Evolutionary conservation across 2,113 vertebrate genomes (phyloP).

Genomic region (Fukomys damarensis): DNA sequence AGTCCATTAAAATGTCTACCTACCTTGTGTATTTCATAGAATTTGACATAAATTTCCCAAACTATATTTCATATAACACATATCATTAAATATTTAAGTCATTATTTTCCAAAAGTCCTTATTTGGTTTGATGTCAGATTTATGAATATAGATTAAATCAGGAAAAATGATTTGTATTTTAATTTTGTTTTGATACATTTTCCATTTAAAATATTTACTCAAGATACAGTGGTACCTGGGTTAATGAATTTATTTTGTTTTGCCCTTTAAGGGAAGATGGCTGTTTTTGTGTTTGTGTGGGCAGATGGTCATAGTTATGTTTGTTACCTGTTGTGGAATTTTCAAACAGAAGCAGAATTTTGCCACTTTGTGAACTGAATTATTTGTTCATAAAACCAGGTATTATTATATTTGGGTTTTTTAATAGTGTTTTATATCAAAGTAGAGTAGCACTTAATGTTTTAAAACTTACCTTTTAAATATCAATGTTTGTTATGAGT

Average conservation of each 20-base stretch:
- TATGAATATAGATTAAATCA: background rate
- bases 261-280: background rate
- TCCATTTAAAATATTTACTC: background rate
- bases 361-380: background rate
- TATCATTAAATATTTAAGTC: background rate
- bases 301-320: background rate
- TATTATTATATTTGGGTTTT: background rate
- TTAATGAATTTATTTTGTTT: background rate
- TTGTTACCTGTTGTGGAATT: background rate
- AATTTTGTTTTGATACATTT: background rate
- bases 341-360: background rate
- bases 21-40: background rate
- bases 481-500: background rate
- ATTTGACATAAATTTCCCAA: background rate
- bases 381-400: background rate
- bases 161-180: background rate
- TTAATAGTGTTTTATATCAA: background rate
- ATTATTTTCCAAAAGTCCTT: background rate
- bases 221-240: background rate
- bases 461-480: conserved; percentile 11
- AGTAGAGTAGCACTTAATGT: background rate
- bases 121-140: background rate
- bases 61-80: background rate
- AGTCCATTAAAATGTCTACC: background rate
- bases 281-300: background rate